A percentile compares a stretch with the other conserved stretches of the same genome.
Conservation (phyloP, 2,113 vertebrate genomes). For the Peucedramus taeniatus region DNA sequence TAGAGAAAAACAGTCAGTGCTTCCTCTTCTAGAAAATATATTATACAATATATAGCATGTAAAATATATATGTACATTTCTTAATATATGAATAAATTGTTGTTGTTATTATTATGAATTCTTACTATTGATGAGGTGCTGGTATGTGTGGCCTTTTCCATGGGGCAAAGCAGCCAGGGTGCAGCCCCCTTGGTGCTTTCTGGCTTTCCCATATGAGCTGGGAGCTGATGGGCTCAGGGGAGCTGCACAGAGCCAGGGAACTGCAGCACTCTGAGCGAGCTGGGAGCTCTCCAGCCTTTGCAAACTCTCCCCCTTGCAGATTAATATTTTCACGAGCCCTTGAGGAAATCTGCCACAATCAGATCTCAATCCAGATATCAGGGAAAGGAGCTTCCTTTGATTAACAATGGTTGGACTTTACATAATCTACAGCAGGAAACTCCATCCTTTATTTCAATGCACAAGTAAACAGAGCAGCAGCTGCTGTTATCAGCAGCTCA, state of each 20-base stretch:
- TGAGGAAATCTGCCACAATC: background rate
- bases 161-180: background rate
- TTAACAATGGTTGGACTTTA: slow-evolving; percentile 22
- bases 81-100: background rate
- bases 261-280: accelerated
- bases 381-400: background rate
- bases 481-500: background rate
- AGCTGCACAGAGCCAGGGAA: background rate
- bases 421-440: background rate
- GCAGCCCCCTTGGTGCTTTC: background rate
- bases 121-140: background rate
- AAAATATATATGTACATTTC: background rate
- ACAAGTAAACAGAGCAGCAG: background rate
- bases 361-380: background rate
- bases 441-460: background rate
- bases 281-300: background rate
- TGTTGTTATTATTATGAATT: background rate
- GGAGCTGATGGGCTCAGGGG: background rate
- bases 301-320: background rate
- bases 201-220: accelerated
- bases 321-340: background rate
- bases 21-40: background rate
- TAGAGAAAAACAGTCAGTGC: background rate
- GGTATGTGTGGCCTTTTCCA: background rate
- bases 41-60: too few species aligned